These are phyloP conservation scores for Limnodromus scolopaceus DNA, from an alignment of 2,797 vertebrate genomes.

Conservation along the genomic window DNA sequence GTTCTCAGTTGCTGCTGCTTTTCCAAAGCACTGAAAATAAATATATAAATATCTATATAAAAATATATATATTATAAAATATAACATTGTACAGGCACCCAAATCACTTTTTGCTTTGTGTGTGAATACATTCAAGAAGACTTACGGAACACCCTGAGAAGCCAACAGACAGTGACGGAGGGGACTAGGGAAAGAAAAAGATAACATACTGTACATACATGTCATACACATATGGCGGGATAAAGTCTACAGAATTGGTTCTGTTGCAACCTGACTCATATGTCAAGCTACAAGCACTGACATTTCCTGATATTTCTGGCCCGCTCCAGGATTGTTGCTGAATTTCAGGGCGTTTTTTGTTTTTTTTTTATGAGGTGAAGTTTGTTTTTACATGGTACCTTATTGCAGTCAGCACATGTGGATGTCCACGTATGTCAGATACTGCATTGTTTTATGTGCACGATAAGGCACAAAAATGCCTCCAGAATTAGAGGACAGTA, in stretches of 20 bases:
- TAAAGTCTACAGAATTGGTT: not conserved
- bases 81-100: not conserved
- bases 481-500: not conserved
- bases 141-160: not conserved
- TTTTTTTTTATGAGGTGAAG: not conserved
- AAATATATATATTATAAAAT: not conserved
- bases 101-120: not conserved
- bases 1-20: not conserved
- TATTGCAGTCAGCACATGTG: not conserved
- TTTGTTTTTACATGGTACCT: not conserved
- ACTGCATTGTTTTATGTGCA: fast-evolving
- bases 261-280: not conserved
- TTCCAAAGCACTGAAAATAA: not conserved
- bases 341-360: not conserved
- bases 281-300: not conserved
- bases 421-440: not conserved
- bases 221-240: not conserved
- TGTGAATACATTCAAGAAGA: not conserved
- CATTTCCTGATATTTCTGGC: not conserved
- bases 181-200: not conserved
- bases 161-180: not conserved
- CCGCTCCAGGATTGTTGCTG: not conserved
- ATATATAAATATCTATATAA: not conserved
- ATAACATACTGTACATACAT: too few species aligned
- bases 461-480: not conserved